phyloP scores from a whole-genome alignment of 2,888 invertebrate genomes.

The Lepidonotus clava region DNA sequence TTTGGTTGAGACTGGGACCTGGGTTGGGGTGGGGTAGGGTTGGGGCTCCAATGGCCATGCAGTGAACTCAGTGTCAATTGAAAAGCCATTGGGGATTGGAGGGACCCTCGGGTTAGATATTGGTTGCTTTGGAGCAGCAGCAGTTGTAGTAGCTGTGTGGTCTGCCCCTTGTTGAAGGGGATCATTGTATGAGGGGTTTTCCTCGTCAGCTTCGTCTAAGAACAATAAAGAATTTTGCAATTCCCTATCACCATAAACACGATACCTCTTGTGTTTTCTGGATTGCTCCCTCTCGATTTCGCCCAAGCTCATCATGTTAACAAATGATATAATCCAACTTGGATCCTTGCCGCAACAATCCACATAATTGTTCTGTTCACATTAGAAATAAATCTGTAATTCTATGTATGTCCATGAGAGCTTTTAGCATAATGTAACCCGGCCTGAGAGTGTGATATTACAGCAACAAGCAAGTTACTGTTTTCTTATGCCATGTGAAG shows the following conservation, averaged over 20 bases:
- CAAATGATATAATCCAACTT: neutral
- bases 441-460: no score
- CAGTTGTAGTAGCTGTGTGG: neutral
- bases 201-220: neutral
- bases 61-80: neutral
- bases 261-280: neutral
- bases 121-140: neutral
- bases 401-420: no score
- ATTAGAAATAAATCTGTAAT: no score
- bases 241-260: constrained; percentile 38
- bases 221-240: constrained; percentile 14
- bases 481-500: no score
- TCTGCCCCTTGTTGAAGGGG: no score
- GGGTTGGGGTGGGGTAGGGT: neutral
- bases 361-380: no score
- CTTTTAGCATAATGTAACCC: no score
- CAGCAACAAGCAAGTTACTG: no score
- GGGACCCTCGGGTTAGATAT: neutral
- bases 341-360: neutral
- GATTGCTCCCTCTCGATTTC: neutral
- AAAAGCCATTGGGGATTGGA: no score
- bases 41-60: constrained; percentile 12
- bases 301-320: constrained; percentile 16
- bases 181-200: neutral
- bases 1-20: neutral